Base-by-base conservation (phyloP, 2,113 vertebrate species). In the Tor tambroides region DNA sequence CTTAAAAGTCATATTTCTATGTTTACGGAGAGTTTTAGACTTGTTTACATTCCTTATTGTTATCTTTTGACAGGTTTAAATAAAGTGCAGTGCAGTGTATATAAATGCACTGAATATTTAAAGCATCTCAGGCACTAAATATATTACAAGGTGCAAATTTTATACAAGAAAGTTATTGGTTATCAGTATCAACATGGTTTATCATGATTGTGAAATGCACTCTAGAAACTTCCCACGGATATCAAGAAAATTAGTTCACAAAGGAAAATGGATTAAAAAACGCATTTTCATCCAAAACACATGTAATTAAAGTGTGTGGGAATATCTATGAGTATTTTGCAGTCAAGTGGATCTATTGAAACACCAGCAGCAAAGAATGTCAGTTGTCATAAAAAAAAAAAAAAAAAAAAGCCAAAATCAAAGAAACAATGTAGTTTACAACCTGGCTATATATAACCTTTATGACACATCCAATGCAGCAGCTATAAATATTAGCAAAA, bases 21-120 rank as follows among this genome's bases (percentile, higher is more conserved):
- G 26, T 51, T 77, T 54, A 5, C 5, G 11, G 14, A 9, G 15
- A 51, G 75, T 77, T 54, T 49, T 0, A 11, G 14, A 10, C 4
- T 51, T 77, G 10, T 79, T 56, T 79, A 35, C 17, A n/a, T 56
- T 79, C 28, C 9, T 51, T 75, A 71, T 38, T 56, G 26, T 56
- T 78, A 30, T 78, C 49, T 78, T 32, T 56, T 78, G 26, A 51
- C 76, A 21, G 7, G n/a, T 51, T 46, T 77, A 15, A 76, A 49
- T 21, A 9, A 46, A 54, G 46, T 78, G 76, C 17, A 32, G 54
- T 28, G n/a, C 12, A 32, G 46, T 78, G 76, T 46, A 46, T 46
- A 46, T 76, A 76, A 28, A 76, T 49, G 41, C 41, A 49, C 6
- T 46, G 12, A 46, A 46, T 46, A 46, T 72, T 72, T 26, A 75